Evolutionary conservation across 2,113 vertebrate genomes (phyloP).

Genomic region (Gambusia holbrooki): DNA sequence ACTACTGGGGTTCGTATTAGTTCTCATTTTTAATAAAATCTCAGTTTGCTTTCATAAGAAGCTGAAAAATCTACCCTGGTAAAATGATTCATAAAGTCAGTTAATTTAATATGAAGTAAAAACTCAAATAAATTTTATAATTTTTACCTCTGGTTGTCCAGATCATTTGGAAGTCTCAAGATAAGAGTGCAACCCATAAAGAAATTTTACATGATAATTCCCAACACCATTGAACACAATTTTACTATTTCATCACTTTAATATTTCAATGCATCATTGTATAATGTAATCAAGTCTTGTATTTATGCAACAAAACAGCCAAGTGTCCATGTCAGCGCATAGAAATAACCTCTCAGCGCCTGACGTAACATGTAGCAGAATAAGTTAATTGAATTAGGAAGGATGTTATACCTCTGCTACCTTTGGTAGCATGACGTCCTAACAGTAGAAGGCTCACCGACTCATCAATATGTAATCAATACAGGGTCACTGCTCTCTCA

Average conservation of each 20-base stretch:
- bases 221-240: too few relatives aligned
- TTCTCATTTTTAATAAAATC: conserved; percentile 22
- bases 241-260: too few relatives aligned
- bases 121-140: not conserved
- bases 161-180: not conserved
- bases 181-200: not conserved
- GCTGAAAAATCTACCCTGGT: conserved; percentile 1
- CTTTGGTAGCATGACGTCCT: conserved; percentile 13
- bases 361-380: conserved; percentile 1
- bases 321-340: not conserved
- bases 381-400: conserved; percentile 31
- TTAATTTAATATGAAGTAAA: too few relatives aligned
- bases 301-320: not conserved
- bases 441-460: conserved; percentile 16
- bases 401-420: conserved; percentile 23
- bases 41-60: conserved; percentile 6
- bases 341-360: not conserved
- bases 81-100: not conserved
- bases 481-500: conserved; percentile 37
- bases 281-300: not conserved
- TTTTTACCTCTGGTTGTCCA: too few relatives aligned
- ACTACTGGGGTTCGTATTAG: conserved; percentile 30
- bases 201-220: too few relatives aligned
- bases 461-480: conserved; percentile 31
- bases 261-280: not conserved